phyloP scores from a whole-genome alignment of 2,888 invertebrate species.

The Pardosa pseudoannulata region DNA sequence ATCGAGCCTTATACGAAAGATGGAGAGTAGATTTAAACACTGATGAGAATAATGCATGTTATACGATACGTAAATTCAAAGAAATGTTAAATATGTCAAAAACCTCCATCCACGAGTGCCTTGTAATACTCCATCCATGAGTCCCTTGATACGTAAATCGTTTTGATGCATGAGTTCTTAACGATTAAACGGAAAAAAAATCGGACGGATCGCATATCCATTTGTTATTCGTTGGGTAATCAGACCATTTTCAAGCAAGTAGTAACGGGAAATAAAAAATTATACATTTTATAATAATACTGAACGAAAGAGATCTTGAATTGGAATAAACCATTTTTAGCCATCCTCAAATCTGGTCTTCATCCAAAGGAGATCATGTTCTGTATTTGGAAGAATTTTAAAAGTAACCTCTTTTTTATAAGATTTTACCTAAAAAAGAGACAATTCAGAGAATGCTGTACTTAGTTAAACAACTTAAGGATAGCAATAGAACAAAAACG shows the following conservation, averaged over 20 bases:
- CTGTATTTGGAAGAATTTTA: neutral
- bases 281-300: neutral
- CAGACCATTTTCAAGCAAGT: no score
- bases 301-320: neutral
- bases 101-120: no score
- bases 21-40: no score
- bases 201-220: neutral
- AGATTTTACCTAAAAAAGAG: conserved; percentile 36
- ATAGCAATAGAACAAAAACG: no score
- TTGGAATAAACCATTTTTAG: neutral
- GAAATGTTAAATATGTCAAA: no score
- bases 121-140: no score
- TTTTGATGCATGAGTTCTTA: no score
- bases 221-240: neutral
- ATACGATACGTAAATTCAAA: no score
- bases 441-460: conserved; percentile 1
- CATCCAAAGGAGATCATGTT: neutral
- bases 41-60: no score
- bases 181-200: no score
- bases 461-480: conserved; percentile 5
- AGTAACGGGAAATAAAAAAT: neutral
- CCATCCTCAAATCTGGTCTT: neutral
- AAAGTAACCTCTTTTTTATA: conserved; percentile 29
- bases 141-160: no score
- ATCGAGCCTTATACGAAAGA: no score